Conservation (phyloP, 2,888 invertebrate genomes). For the Acronicta psi region DNA sequence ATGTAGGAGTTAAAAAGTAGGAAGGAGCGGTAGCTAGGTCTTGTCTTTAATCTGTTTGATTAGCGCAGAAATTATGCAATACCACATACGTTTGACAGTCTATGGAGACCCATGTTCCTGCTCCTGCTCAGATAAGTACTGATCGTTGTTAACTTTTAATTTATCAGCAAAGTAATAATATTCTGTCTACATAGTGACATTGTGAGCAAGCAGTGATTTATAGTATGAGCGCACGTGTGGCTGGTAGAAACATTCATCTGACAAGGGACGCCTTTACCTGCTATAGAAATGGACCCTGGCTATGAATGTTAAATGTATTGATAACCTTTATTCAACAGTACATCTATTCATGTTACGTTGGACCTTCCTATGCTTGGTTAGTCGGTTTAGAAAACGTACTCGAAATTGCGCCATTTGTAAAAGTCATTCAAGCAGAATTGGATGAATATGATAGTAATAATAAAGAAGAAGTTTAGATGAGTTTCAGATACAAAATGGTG, state of each 20-base stretch:
- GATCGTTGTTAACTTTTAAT: slow-evolving; percentile 17
- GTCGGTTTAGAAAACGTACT: slow-evolving; percentile 58
- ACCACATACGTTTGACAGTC: no score
- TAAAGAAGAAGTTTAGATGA: slow-evolving; percentile 26
- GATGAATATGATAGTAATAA: slow-evolving; percentile 19
- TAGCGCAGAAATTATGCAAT: no score
- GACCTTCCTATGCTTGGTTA: slow-evolving; percentile 72
- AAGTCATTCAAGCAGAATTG: slow-evolving; percentile 40
- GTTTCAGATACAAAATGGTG: neutral
- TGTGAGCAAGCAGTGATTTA: slow-evolving; percentile 76
- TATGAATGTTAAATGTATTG: slow-evolving; percentile 71
- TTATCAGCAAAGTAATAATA: slow-evolving; percentile 40
- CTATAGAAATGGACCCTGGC: slow-evolving; percentile 73
- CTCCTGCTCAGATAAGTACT: neutral
- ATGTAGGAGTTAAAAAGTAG: no score
- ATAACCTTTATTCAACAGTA: slow-evolving; percentile 78
- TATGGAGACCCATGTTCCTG: no score
- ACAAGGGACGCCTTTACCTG: slow-evolving; percentile 83
- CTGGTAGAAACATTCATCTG: slow-evolving; percentile 71
- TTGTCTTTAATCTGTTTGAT: no score
- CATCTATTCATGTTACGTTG: slow-evolving; percentile 72
- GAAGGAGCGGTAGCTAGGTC: no score
- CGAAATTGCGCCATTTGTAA: slow-evolving; percentile 46
- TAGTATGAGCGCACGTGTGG: slow-evolving; percentile 78
- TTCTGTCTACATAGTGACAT: slow-evolving; percentile 58